Evolutionary conservation across 1,140 invertebrate genomes (phyloP), one percentile per base, ranked within the genome.

Genomic region (Heliothis virescens): DNA sequence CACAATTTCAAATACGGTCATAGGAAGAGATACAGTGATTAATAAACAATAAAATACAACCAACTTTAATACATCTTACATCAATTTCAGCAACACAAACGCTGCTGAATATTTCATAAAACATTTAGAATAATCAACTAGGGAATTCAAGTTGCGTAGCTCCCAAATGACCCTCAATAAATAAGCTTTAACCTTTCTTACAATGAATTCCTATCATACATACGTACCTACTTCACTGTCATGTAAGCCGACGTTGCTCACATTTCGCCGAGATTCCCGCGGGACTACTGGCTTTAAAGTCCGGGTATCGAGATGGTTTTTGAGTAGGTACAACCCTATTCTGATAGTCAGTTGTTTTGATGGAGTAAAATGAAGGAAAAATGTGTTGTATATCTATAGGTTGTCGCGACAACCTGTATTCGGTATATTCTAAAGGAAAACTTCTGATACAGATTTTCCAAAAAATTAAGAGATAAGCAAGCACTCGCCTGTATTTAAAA

Each of bases 211-310:
- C 60, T 65, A 65, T 76, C 60, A 65, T 63, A 53, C 74, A 65
- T 76, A 63, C 60, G 74, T 76, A 55, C n/a, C n/a, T n/a, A n/a
- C 13, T 21, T 76, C 60, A 65, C 60, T 76, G 74, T 76, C 81
- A 82, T 82, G 77, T 82, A 62, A 69, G 29, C 60, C 75, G 26
- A 59, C 73, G n/a, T 47, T 41, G 52, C n/a, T 16, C 75, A 52
- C 57, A 80, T 80, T 80, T 76, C 11, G 47, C 78, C 11, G 53
- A 73, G 79, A 80, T 83, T 82, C 80, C 82, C 82, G 29, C 12
- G 47, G 82, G 80, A 83, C 78, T 74, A 60, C 78, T 76, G 75
- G 78, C 53, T 78, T 63, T 21, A 60, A n/a, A 62, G 34, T 48
- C 78, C 15, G 13, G 48, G 74, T 82, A 63, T 79, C 71, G 65